These are phyloP conservation scores for Parelbella ahira DNA, from an alignment of 2,888 invertebrate genomes.

Conservation along the genomic window DNA sequence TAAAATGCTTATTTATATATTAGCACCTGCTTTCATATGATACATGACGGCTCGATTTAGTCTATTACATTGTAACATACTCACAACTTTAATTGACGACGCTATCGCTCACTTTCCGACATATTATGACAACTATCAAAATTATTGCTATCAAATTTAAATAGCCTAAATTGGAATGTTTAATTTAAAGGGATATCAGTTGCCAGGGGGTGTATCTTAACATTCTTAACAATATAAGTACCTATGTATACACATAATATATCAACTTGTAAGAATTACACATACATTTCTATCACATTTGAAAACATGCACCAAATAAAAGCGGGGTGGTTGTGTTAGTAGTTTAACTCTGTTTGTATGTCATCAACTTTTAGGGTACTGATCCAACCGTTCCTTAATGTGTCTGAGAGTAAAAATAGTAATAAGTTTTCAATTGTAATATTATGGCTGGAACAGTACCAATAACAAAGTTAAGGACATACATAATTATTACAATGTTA, in stretches of 20 bases:
- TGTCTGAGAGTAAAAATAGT: too few relatives aligned
- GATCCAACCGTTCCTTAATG: too few relatives aligned
- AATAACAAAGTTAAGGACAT: too few relatives aligned
- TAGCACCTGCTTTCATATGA: constrained; percentile 47
- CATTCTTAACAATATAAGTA: background rate
- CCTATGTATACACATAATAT: constrained; percentile 3
- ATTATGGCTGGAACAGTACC: too few relatives aligned
- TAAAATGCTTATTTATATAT: constrained; percentile 30
- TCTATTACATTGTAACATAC: constrained; percentile 24
- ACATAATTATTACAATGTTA: too few relatives aligned
- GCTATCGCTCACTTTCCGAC: constrained; percentile 5
- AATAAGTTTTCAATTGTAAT: too few relatives aligned
- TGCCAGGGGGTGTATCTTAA: background rate
- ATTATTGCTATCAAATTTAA: constrained; percentile 25
- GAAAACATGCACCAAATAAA: background rate
- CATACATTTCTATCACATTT: constrained; percentile 2
- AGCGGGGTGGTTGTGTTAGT: too few relatives aligned
- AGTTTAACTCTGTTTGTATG: too few relatives aligned
- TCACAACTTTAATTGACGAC: constrained; percentile 43
- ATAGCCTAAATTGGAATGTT: constrained; percentile 24
- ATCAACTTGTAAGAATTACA: constrained; percentile 3
- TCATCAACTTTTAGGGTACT: too few relatives aligned
- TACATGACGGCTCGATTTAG: constrained; percentile 27
- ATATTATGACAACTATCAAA: background rate
- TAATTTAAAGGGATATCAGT: constrained; percentile 7